Percentiles rank a stretch among this genome's conserved stretches.
These are phyloP conservation scores for Sesia apiformis DNA, from an alignment of 2,888 invertebrate genomes.

Conservation along the genomic window DNA sequence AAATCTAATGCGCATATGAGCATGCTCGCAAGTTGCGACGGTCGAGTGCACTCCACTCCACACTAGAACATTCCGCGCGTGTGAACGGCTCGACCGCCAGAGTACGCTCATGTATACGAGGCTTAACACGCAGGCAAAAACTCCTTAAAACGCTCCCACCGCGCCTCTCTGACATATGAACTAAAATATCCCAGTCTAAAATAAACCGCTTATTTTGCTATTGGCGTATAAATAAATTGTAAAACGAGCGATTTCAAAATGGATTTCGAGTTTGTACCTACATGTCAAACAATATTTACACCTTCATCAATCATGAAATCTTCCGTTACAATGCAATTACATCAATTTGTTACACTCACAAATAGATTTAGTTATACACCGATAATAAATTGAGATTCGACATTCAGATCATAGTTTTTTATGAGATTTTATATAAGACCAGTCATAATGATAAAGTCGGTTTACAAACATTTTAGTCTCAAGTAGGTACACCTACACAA, in stretches of 20 bases:
- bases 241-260: too few species aligned
- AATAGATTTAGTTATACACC: neutral
- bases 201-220: neutral
- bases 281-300: conserved; percentile 2
- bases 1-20: neutral
- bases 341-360: neutral
- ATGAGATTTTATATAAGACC: too few species aligned
- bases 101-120: neutral
- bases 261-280: too few species aligned
- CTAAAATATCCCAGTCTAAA: neutral
- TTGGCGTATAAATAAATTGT: too few species aligned
- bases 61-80: neutral
- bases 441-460: too few species aligned
- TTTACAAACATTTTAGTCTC: too few species aligned
- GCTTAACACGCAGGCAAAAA: neutral
- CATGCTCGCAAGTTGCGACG: neutral
- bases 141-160: neutral
- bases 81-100: neutral
- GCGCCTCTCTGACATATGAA: neutral
- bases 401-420: too few species aligned
- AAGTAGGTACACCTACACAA: too few species aligned
- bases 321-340: neutral
- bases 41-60: neutral
- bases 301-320: neutral
- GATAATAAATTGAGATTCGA: too few species aligned